These are phyloP conservation scores for Psilopogon haemacephalus DNA, from an alignment of 2,113 vertebrate genomes.

Conservation along the genomic window DNA sequence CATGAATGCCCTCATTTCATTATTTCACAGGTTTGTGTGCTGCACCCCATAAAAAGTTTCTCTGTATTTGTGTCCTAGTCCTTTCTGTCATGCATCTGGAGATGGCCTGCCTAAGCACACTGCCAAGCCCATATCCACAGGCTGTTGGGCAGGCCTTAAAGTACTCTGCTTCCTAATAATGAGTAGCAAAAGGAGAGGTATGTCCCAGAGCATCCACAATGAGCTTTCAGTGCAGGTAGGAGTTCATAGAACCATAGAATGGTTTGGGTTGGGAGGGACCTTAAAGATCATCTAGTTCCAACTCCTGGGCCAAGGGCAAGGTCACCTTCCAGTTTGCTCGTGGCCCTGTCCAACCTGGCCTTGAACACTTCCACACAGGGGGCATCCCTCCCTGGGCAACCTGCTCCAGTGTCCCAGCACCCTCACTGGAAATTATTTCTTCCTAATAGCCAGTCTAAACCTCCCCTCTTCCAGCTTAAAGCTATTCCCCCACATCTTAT, in stretches of 20 bases:
- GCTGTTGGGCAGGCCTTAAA: neutral
- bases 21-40: neutral
- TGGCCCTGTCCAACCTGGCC: too few relatives aligned
- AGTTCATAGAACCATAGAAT: neutral
- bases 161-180: neutral
- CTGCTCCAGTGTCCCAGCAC: too few relatives aligned
- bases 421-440: too few relatives aligned
- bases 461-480: too few relatives aligned
- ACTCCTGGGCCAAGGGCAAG: too few relatives aligned
- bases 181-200: neutral
- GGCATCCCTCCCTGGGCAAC: too few relatives aligned
- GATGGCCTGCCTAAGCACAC: neutral
- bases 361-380: too few relatives aligned
- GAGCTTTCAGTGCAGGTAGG: fast-evolving
- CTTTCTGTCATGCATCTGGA: fast-evolving
- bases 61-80: neutral
- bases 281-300: too few relatives aligned
- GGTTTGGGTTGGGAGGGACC: too few relatives aligned
- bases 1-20: neutral
- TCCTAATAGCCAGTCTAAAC: too few relatives aligned
- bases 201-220: neutral
- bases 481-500: too few relatives aligned
- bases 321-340: too few relatives aligned
- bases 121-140: neutral
- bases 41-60: neutral